Base-by-base conservation (phyloP, 2,888 invertebrate species). In the Spilarctia lutea region DNA sequence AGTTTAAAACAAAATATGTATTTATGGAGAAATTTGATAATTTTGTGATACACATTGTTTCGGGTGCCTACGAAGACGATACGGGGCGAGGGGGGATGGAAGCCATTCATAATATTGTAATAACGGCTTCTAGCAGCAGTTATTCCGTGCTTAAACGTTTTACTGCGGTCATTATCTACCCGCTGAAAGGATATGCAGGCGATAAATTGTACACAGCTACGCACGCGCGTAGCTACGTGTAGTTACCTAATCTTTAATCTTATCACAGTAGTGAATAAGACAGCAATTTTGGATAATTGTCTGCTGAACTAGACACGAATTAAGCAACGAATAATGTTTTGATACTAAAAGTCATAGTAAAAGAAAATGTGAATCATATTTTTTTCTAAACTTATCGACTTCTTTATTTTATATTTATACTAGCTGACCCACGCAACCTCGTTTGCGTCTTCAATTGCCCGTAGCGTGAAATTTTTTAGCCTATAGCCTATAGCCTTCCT, bases 61-160 rank as follows among this genome's bases (percentile, higher is more conserved):
- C 71, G 73, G 73, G 86, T 85, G 85, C 83, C 85, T 79, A 85
- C 83, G 85, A 84, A 83, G 67, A 71, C 76, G 66, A 39, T 45
- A 65, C 71, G 69, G 85, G 86, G 84, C 85, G 86, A 79, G 72
- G 87, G 4, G 89, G 86, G 90, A 88, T 88, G 92, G 92, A 92
- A 93, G 90, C 95, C 93, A 96, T 96, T 94, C 95, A 95, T 95
- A 95, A 95, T 95, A 95, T 94, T 94, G 95, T 96, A 96, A 95
- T 96, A 95, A 95, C 94, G 93, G 94, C 92, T 93, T 92, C 94
- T 91, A 95, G 89, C 91, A 92, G 90, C 95, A 94, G 94, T 95
- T 95, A 95, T 95, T 93, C 91, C 95, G 94, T 95, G 94, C 95
- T 95, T 95, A 95, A 95, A 94, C 95, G 96, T 94, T 96, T 95